Conservation (phyloP, 2,113 vertebrate genomes). For the Gadus chalcogrammus region DNA sequence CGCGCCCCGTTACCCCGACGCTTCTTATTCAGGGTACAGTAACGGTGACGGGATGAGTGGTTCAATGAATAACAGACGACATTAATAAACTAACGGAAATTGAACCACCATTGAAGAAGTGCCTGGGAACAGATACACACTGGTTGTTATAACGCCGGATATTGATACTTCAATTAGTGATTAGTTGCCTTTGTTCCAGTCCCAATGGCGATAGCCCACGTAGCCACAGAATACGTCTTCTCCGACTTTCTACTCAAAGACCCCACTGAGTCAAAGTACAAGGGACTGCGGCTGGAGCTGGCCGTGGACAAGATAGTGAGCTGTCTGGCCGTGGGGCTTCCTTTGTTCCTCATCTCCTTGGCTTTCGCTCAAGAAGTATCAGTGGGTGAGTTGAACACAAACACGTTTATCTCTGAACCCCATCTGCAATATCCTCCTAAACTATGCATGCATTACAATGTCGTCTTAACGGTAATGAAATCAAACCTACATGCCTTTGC, state of each 20-base stretch:
- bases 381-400: conserved; percentile 76
- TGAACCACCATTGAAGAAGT: neutral
- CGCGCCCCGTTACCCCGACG: neutral
- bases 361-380: conserved; percentile 95
- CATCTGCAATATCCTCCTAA: too few relatives aligned
- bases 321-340: conserved; percentile 87
- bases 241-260: conserved; percentile 93
- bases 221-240: conserved; percentile 94
- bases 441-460: too few relatives aligned
- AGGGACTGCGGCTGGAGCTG: conserved; percentile 89
- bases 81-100: neutral
- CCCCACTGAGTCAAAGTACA: conserved; percentile 81
- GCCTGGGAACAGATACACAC: too few relatives aligned
- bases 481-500: too few relatives aligned
- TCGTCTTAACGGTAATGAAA: too few relatives aligned
- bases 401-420: neutral
- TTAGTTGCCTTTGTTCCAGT: conserved; percentile 24
- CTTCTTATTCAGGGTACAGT: neutral
- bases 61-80: conserved; percentile 1
- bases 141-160: too few relatives aligned
- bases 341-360: conserved; percentile 92
- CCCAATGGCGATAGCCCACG: conserved; percentile 89
- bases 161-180: neutral
- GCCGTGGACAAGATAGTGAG: conserved; percentile 89
- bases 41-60: conserved; percentile 23